Percentiles rank a stretch among this genome's conserved stretches.
phyloP scores from a whole-genome alignment of 1,140 invertebrate genomes.

The Mycetomoellerius zeteki region DNA sequence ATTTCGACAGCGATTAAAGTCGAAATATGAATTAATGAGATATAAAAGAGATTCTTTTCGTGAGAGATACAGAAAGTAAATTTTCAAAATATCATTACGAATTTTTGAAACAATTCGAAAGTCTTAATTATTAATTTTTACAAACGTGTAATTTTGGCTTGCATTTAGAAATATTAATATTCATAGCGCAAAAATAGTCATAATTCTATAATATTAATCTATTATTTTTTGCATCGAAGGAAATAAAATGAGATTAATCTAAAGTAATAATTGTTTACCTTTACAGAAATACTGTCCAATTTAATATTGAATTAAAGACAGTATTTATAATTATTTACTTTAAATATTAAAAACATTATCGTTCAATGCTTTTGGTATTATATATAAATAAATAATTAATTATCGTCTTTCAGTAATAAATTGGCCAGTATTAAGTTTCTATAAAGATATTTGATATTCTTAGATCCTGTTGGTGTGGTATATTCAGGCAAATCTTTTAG shows the following conservation, averaged over 20 bases:
- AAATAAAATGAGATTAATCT: background rate
- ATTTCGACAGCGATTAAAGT: slow-evolving; percentile 45
- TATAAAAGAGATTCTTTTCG: background rate
- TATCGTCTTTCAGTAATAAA: no score
- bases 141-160: background rate
- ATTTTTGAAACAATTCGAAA: background rate
- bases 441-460: background rate
- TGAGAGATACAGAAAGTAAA: background rate
- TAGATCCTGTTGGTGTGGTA: background rate
- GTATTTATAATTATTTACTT: no score
- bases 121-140: background rate
- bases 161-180: background rate
- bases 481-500: slow-evolving; percentile 29
- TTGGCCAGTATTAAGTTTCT: no score
- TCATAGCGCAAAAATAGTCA: background rate
- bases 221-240: background rate
- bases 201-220: background rate
- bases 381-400: no score
- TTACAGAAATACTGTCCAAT: no score
- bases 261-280: background rate
- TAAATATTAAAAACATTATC: no score
- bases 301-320: no score
- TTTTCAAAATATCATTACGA: background rate
- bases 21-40: slow-evolving; percentile 10
- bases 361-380: no score